Conservation (phyloP, 35 echinoderm and acorn worm species). For the Holothuria glaberrima region DNA sequence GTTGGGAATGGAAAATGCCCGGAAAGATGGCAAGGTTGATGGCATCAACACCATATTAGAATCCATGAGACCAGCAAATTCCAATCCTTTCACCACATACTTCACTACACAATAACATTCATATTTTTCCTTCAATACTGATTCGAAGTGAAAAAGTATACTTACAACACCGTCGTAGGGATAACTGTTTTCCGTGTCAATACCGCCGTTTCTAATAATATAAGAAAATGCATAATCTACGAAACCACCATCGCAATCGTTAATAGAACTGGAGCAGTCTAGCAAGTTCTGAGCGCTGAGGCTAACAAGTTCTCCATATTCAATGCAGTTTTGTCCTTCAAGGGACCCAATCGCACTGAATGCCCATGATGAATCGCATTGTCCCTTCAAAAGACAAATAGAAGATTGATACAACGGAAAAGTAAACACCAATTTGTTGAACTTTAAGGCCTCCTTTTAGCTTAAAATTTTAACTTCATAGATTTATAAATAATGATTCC, state of each 20-base stretch:
- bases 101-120: too few relatives aligned
- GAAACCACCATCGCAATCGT: neutral
- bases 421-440: too few relatives aligned
- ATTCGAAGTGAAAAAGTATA: neutral
- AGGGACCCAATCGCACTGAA: neutral
- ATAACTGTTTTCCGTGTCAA: neutral
- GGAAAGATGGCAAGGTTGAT: too few relatives aligned
- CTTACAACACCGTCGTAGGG: neutral
- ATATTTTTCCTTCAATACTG: too few relatives aligned
- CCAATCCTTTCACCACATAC: too few relatives aligned
- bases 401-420: too few relatives aligned
- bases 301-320: neutral
- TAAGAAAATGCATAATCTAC: neutral
- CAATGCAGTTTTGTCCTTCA: neutral
- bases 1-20: too few relatives aligned
- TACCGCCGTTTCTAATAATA: neutral
- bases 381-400: neutral
- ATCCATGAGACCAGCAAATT: too few relatives aligned
- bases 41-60: too few relatives aligned
- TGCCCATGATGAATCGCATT: neutral
- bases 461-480: too few relatives aligned
- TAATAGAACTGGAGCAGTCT: neutral
- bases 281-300: neutral
- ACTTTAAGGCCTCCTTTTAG: too few relatives aligned
- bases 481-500: too few relatives aligned